Conservation (phyloP, 2,113 vertebrate species). For the Dasyprocta punctata region DNA sequence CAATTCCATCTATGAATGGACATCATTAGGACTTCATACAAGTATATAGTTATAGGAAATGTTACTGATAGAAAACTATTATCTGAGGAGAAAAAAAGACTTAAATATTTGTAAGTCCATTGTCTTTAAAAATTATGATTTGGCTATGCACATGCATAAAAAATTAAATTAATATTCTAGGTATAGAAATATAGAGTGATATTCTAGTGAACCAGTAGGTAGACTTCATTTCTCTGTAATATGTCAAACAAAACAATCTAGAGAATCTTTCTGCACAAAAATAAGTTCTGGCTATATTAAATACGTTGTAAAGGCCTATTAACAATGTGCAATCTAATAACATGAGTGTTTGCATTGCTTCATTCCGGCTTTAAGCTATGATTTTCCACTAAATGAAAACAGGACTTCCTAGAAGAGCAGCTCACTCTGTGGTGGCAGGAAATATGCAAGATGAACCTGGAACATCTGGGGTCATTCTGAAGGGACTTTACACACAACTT, state of each 20-base stretch:
- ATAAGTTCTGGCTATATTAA: neutral
- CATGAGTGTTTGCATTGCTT: neutral
- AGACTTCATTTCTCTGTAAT: neutral
- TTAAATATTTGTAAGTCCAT: slow-evolving; percentile 7
- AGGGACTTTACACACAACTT: neutral
- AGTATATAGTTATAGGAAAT: neutral
- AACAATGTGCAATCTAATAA: slow-evolving; percentile 33
- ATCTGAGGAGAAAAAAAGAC: neutral
- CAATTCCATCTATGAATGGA: neutral
- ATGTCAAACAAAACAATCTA: neutral
- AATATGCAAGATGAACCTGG: neutral
- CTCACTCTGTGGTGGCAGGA: neutral
- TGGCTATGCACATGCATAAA: neutral
- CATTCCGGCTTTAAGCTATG: neutral
- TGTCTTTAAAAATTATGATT: slow-evolving; percentile 43
- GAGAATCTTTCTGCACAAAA: neutral
- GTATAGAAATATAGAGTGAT: neutral
- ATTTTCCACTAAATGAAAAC: slow-evolving; percentile 8
- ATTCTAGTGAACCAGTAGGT: neutral
- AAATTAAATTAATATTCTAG: neutral
- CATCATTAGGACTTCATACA: neutral
- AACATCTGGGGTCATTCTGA: neutral
- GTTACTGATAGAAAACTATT: neutral
- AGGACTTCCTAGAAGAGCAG: neutral
- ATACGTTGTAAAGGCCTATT: neutral